Evolutionary conservation across 2,797 vertebrate species (phyloP), one percentile per base, ranked within the genome.

Genomic region (Eulemur coronatus): DNA sequence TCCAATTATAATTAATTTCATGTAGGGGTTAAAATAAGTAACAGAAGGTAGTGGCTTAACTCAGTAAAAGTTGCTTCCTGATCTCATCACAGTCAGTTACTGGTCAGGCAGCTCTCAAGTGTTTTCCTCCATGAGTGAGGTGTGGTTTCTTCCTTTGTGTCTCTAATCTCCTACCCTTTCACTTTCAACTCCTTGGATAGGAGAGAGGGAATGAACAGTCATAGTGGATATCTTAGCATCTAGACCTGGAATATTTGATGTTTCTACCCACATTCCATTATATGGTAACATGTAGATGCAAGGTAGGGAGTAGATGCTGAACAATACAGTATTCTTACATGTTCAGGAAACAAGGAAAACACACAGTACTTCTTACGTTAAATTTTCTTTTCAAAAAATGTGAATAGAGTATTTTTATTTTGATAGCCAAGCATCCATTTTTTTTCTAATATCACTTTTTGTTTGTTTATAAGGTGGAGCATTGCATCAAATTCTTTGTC

Each of bases 321-420:
- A 52, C 59, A 87, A 26, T 46, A 57, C 5, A 46, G 17, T 70
- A 17, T 46, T 35, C n/a, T 41, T 63, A 41, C 41, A 17, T 79
- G 33, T 48, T 17, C 33, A 35, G 33, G 38, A 85, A 89, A 67
- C 12, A 38, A 70, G 72, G 5, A 84, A 73, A 89, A 2, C 5
- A 61, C 57, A 33, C 17, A 87, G 15, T 3, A 38, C 35, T 61
- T 24, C 17, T 13, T 79, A 22, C n/a, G 13, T 43, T 57, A 65
- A 48, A 43, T 30, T 84, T 79, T 7, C 15, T 57, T 84, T 84
- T 67, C 10, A 84, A 4, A n/a, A 63, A 50, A 35, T 59, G 57
- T 94, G n/a, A 81, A 15, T 8, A 30, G 0, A 94, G 10, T 69
- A 61, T 72, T 72, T 67, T 84, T 59, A 65, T 43, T 92, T 72